phyloP scores from a whole-genome alignment of 1,140 invertebrate species.

The Saccostrea cuccullata region DNA sequence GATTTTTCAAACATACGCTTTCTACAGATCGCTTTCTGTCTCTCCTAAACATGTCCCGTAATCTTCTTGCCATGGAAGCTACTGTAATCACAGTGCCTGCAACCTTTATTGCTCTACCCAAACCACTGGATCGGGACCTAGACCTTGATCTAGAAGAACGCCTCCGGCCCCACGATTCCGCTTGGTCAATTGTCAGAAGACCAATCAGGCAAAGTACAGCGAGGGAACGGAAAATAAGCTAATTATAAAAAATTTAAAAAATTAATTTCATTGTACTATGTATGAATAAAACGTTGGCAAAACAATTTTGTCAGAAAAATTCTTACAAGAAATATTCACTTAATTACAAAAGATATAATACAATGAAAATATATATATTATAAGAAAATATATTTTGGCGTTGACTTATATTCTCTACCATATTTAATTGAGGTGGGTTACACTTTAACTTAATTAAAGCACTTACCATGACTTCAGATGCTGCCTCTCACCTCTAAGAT shows the following conservation, averaged over 20 bases:
- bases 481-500: background rate
- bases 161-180: background rate
- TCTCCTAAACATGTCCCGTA: background rate
- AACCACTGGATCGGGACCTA: background rate
- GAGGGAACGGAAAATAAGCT: background rate
- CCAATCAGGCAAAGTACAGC: background rate
- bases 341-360: too few species aligned
- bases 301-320: too few species aligned
- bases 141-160: background rate
- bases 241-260: background rate
- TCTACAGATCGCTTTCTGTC: conserved; percentile 8
- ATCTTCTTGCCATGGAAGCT: too few species aligned
- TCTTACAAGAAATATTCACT: too few species aligned
- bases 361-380: too few species aligned
- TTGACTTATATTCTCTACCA: too few species aligned
- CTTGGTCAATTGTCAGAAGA: conserved; percentile 9
- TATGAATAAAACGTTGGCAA: too few species aligned
- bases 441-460: background rate
- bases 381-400: too few species aligned
- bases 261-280: too few species aligned
- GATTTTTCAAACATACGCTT: background rate
- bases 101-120: background rate
- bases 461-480: background rate
- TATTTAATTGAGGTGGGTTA: too few species aligned
- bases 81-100: background rate